Percentiles rank a stretch among this genome's conserved stretches.
These are phyloP conservation scores for Euwallacea fornicatus DNA, from an alignment of 1,140 invertebrate species.

Conservation along the genomic window DNA sequence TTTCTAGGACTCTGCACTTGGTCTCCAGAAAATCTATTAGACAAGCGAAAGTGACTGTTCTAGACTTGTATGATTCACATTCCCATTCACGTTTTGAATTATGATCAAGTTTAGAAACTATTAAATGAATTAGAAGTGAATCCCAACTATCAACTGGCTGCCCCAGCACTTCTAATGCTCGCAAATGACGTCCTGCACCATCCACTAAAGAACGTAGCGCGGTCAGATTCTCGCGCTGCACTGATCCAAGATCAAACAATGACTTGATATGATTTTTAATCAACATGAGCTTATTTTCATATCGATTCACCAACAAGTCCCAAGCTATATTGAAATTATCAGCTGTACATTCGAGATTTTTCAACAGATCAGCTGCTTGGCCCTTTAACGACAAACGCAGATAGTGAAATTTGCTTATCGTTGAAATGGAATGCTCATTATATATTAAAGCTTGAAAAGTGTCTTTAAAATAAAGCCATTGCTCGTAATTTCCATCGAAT, in stretches of 20 bases:
- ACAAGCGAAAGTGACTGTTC: neutral
- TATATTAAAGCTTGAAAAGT: constrained; percentile 4
- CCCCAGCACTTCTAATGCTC: neutral
- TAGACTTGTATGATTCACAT: neutral
- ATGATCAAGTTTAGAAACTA: constrained; percentile 17
- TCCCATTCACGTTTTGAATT: constrained; percentile 16
- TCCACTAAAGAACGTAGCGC: neutral
- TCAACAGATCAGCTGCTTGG: neutral
- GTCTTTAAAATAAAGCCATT: constrained; percentile 27
- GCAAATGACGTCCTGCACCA: neutral
- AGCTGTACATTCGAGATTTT: constrained; percentile 8
- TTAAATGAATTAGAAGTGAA: constrained; percentile 5
- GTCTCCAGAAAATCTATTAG: constrained; percentile 13
- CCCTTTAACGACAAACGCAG: neutral
- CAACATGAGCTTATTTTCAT: constrained; percentile 15
- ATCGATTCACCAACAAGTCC: constrained; percentile 3
- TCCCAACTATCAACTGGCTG: constrained; percentile 5
- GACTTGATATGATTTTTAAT: constrained; percentile 14
- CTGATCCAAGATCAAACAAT: constrained; percentile 4
- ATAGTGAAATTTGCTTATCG: constrained; percentile 27
- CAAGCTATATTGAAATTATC: constrained; percentile 15
- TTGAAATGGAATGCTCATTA: neutral
- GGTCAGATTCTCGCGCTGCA: neutral
- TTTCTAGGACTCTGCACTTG: constrained; percentile 11
- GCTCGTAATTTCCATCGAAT: constrained; percentile 17